Conservation (phyloP, 2,797 vertebrate genomes). For the Sciaenops ocellatus region DNA sequence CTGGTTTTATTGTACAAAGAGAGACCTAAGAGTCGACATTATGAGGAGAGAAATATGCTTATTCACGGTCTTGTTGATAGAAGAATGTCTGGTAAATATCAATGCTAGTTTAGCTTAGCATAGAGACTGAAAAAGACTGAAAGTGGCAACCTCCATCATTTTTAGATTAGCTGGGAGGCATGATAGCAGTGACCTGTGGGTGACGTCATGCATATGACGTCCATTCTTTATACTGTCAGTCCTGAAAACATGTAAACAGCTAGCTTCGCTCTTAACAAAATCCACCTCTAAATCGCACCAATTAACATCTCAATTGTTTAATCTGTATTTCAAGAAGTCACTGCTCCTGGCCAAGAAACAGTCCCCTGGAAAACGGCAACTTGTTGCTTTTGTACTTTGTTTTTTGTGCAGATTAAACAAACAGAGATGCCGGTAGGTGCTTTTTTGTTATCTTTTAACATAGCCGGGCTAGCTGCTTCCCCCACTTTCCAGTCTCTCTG, state of each 20-base stretch:
- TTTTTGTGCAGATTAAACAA: not conserved
- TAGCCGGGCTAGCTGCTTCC: not conserved
- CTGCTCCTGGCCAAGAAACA: not conserved
- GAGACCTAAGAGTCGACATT: conserved; percentile 3
- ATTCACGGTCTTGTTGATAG: not conserved
- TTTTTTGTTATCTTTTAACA: not conserved
- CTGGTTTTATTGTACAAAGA: not conserved
- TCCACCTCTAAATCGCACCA: not conserved
- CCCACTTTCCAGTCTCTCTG: not conserved
- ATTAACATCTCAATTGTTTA: not conserved
- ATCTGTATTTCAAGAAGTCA: not conserved
- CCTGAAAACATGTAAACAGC: too few relatives aligned
- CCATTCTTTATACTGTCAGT: too few relatives aligned
- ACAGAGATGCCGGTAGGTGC: not conserved
- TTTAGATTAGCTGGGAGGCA: too few relatives aligned
- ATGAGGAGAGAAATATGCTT: not conserved
- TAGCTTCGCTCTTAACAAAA: not conserved
- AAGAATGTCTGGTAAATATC: not conserved
- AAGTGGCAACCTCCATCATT: not conserved
- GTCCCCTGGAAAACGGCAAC: not conserved
- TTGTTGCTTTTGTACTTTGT: not conserved
- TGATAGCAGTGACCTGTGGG: too few relatives aligned
- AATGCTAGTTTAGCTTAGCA: conserved; percentile 7
- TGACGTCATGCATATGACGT: too few relatives aligned
- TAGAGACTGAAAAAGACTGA: conserved; percentile 4